These are phyloP conservation scores for Spea hammondii DNA, from an alignment of 2,797 vertebrate genomes.

Conservation along the genomic window DNA sequence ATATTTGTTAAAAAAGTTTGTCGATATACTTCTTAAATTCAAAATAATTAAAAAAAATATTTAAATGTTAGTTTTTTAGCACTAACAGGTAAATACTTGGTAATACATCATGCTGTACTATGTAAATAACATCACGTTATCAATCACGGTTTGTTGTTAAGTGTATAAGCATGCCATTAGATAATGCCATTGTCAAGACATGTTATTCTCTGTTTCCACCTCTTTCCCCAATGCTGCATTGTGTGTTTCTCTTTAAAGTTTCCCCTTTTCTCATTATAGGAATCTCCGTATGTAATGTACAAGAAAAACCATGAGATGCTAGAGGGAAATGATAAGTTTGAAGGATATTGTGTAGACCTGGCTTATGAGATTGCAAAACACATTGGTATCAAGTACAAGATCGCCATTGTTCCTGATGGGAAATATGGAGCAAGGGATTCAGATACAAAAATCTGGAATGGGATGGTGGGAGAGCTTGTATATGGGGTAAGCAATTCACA, in stretches of 20 bases:
- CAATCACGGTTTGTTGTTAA: constrained; percentile 3
- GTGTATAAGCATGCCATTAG: background rate
- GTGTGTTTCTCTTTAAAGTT: constrained; percentile 72
- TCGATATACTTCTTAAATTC: constrained; percentile 2
- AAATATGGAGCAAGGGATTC: constrained; percentile 97
- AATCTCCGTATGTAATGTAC: constrained; percentile 98
- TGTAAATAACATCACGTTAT: constrained; percentile 5
- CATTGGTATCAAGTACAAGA: constrained; percentile 98
- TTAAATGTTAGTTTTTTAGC: too few relatives aligned
- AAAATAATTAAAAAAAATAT: background rate
- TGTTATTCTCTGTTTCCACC: constrained; percentile 2
- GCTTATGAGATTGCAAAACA: constrained; percentile 98
- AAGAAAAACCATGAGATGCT: constrained; percentile 98
- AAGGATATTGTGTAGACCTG: constrained; percentile 98
- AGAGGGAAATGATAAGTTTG: constrained; percentile 96
- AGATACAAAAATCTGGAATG: constrained; percentile 99
- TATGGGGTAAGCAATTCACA: constrained; percentile 86
- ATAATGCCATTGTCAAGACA: constrained; percentile 6
- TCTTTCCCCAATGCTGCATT: constrained; percentile 51
- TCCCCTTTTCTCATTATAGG: constrained; percentile 82
- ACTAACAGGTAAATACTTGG: background rate
- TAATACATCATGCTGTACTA: constrained; percentile 23
- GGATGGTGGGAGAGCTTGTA: constrained; percentile 98
- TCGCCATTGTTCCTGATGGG: constrained; percentile 95
- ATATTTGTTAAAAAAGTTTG: constrained; percentile 20